Conservation (phyloP, 1,140 invertebrate genomes). For the Eriocheir sinensis region DNA sequence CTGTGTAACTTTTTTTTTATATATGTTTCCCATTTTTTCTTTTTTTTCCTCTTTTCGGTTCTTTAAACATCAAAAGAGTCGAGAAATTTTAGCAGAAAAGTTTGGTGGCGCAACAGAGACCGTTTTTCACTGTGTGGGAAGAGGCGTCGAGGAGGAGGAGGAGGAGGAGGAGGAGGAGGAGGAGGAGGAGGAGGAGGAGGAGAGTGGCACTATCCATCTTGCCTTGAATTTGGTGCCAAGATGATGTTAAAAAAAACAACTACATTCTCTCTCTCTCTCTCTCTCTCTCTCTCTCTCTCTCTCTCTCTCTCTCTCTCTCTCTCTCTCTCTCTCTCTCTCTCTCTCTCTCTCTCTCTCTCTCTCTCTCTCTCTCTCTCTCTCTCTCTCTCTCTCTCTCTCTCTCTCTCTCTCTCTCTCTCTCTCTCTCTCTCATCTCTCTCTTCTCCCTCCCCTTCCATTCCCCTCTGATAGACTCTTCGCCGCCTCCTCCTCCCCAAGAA, state of each 20-base stretch:
- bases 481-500: neutral
- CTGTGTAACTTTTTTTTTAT: neutral
- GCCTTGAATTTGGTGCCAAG: neutral
- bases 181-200: neutral
- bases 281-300: neutral
- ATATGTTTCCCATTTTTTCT: too few species aligned
- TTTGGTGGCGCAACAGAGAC: constrained; percentile 1
- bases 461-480: neutral
- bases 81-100: neutral
- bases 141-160: neutral
- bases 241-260: neutral
- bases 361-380: constrained; percentile 18
- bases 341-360: neutral
- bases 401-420: neutral
- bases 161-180: neutral
- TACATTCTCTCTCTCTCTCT: neutral
- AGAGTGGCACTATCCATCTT: neutral
- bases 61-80: neutral
- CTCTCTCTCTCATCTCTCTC: neutral
- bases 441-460: neutral
- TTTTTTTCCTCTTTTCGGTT: constrained; percentile 7
- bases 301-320: neutral
- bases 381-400: neutral
- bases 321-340: neutral
- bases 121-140: neutral